Percentiles rank a stretch among this genome's conserved stretches.
Evolutionary conservation across 37 sponge, comb jelly and placozoan species (phyloP).

Genomic region (Theonella swinhoei): DNA sequence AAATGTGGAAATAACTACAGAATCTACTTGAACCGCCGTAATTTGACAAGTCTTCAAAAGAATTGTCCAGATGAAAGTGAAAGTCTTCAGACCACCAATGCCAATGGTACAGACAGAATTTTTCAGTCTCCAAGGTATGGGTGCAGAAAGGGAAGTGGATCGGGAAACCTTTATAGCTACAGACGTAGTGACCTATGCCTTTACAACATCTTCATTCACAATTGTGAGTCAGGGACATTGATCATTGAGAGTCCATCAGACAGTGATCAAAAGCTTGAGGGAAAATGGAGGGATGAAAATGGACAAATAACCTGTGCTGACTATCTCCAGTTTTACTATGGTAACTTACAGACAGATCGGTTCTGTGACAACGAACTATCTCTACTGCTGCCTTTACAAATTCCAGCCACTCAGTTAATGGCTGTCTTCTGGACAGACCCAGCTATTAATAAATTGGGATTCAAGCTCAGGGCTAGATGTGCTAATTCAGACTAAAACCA

Average conservation of each 20-base stretch:
- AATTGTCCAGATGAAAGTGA: background rate
- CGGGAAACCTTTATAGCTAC: background rate
- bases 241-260: background rate
- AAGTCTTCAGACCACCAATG: background rate
- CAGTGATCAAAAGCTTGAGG: background rate
- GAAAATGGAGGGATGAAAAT: background rate
- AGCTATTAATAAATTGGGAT: background rate
- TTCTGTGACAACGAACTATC: background rate
- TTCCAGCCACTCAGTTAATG: background rate
- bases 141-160: background rate
- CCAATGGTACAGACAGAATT: background rate
- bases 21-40: background rate
- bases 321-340: background rate
- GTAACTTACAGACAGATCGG: background rate
- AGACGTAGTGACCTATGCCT: background rate
- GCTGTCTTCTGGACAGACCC: background rate
- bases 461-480: background rate
- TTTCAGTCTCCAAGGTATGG: background rate
- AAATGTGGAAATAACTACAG: background rate
- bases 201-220: background rate
- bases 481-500: too few relatives aligned
- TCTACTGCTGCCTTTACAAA: background rate
- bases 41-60: background rate
- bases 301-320: background rate
- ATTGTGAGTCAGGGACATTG: background rate